A percentile compares a stretch with the other conserved stretches of the same genome.
These are phyloP conservation scores for Epinotia bilunana DNA, from an alignment of 2,888 invertebrate species.

Conservation along the genomic window DNA sequence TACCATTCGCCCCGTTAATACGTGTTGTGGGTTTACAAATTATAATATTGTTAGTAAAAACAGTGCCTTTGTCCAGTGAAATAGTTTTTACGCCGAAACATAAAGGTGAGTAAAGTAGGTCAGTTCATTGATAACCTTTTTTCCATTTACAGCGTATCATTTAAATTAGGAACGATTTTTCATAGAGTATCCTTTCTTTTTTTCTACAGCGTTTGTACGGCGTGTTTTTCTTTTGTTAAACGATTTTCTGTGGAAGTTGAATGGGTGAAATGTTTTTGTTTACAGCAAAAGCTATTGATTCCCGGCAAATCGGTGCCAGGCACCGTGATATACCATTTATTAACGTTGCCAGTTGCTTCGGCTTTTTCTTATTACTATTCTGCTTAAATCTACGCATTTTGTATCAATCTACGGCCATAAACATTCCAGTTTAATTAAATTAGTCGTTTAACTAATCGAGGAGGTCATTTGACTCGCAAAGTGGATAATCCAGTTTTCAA, in stretches of 20 bases:
- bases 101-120: constrained; percentile 68
- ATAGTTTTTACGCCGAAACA: constrained; percentile 49
- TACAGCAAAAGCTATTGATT: constrained; percentile 58
- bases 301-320: constrained; percentile 59
- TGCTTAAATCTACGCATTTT: constrained; percentile 21
- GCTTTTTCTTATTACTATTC: constrained; percentile 10
- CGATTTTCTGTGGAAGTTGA: constrained; percentile 61
- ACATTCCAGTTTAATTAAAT: constrained; percentile 17
- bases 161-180: constrained; percentile 28
- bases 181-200: constrained; percentile 28
- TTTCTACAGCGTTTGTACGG: constrained; percentile 47
- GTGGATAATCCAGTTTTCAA: constrained; percentile 16
- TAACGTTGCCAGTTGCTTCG: constrained; percentile 21
- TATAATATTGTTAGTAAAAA: constrained; percentile 49
- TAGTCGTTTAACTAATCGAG: constrained; percentile 11
- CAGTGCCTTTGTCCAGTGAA: constrained; percentile 70
- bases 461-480: constrained; percentile 10
- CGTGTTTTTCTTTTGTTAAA: constrained; percentile 58
- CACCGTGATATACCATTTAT: constrained; percentile 52
- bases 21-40: constrained; percentile 60
- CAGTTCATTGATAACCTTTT: constrained; percentile 43
- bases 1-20: constrained; percentile 56
- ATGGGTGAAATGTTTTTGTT: constrained; percentile 68
- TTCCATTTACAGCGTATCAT: constrained; percentile 6
- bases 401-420: constrained; percentile 1